Evolutionary conservation across 1,140 invertebrate genomes (phyloP), one percentile per base, ranked within the genome.

Genomic region (Tigriopus japonicus): DNA sequence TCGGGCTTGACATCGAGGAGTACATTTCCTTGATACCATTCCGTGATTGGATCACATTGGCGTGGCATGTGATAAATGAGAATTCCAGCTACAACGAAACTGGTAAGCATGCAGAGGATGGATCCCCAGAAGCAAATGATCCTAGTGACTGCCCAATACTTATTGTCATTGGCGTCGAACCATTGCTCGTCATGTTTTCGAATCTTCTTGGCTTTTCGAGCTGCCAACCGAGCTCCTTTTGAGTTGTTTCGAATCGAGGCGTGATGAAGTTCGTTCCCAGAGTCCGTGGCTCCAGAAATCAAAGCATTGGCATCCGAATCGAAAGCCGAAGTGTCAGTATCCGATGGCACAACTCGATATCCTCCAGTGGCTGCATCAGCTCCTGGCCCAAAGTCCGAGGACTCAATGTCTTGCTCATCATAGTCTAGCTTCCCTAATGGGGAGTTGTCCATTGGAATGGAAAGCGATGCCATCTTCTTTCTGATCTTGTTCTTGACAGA

Each of bases 221-320:
- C 21, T 49, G 45, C 45, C 45, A 49, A 49, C 10, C 45, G 28
- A 35, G 28, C 45, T 49, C 45, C 21, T 49, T 17, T 49, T 2
- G 21, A 15, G 12, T 17, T 21, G n/a, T 49, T 49, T 10, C n/a
- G n/a, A 21, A 21, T 49, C 5, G n/a, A 35, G 28, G 28, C 28
- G 9, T 35, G 28, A 9, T 23, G 52, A 15, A 54, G 52, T 13
- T 54, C 52, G 6, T 5, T 28, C 35, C 52, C 52, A 54, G 52
- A 54, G 52, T 54, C 52, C 5, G 52, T 3, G 14, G 52, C 28
- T 35, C 28, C 28, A 35, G 28, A 35, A 35, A 35, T 49, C n/a
- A 49, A 15, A 6, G 45, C 45, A 42, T 58, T 58, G 3, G 55
- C 24, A 58, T 58, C 55, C 13, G 55, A 58, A 15, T 58, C 55